Percentiles rank a stretch among this genome's conserved stretches.
These are phyloP conservation scores for Temnothorax rugatulus DNA, from an alignment of 2,888 invertebrate genomes.

Conservation along the genomic window DNA sequence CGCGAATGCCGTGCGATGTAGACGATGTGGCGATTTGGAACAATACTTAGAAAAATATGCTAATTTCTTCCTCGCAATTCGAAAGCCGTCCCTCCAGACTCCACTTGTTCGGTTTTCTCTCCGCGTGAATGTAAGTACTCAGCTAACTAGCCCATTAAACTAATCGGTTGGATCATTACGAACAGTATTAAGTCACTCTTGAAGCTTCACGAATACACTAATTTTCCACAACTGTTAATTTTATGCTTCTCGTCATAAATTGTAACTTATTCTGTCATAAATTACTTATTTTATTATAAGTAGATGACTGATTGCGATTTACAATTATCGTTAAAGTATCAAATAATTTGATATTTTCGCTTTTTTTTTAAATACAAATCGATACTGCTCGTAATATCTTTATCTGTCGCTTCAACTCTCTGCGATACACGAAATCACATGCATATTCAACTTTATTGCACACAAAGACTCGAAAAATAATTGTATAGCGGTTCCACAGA, in stretches of 20 bases:
- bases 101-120: conserved; percentile 21
- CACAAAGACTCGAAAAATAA: conserved; percentile 1
- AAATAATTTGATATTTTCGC: background rate
- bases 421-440: background rate
- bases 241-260: background rate
- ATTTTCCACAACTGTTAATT: background rate
- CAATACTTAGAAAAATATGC: conserved; percentile 78
- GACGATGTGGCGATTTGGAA: conserved; percentile 48
- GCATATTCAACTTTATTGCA: background rate
- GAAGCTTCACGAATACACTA: background rate
- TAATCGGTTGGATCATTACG: conserved; percentile 24
- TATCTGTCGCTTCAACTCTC: background rate
- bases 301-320: background rate
- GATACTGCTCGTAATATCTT: conserved; percentile 25
- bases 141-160: background rate
- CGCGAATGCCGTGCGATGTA: conserved; percentile 33
- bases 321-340: background rate
- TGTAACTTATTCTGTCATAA: background rate
- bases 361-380: background rate
- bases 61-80: conserved; percentile 66
- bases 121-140: conserved; percentile 29
- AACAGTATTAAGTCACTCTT: conserved; percentile 14
- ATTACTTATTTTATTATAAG: background rate
- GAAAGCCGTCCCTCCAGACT: conserved; percentile 37
- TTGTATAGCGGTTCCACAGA: background rate